Conservation (phyloP, 2,113 vertebrate genomes). For the Tauraco erythrolophus region DNA sequence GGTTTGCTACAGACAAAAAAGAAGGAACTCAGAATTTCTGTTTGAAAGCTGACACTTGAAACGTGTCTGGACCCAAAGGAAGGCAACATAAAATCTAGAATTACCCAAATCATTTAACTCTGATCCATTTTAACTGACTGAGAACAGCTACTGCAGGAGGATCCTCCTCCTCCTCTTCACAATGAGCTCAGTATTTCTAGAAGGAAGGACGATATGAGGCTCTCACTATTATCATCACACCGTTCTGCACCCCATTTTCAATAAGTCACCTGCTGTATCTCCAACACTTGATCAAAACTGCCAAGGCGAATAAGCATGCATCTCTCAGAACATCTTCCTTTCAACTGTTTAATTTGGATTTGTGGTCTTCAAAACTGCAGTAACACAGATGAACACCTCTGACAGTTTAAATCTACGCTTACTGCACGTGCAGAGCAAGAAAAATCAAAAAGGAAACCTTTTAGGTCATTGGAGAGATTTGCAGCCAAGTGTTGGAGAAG, state of each 20-base stretch:
- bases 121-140: neutral
- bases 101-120: neutral
- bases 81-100: conserved; percentile 10
- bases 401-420: neutral
- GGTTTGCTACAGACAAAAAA: conserved; percentile 2
- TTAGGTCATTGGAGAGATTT: neutral
- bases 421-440: neutral
- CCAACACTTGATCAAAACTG: neutral
- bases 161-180: neutral
- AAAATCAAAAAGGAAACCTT: neutral
- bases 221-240: neutral
- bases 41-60: conserved; percentile 13
- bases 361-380: neutral
- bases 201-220: neutral
- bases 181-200: neutral
- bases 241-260: neutral
- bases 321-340: neutral
- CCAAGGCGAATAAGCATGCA: neutral
- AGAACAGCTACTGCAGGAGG: neutral
- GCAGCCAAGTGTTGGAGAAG: neutral
- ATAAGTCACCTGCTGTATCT: neutral
- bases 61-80: neutral
- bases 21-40: conserved; percentile 1
- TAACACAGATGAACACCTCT: neutral
- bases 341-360: neutral